Percentiles rank a stretch among this genome's conserved stretches.
These are phyloP conservation scores for Cremastinae sp. DNA, from an alignment of 2,888 invertebrate species.

Conservation along the genomic window DNA sequence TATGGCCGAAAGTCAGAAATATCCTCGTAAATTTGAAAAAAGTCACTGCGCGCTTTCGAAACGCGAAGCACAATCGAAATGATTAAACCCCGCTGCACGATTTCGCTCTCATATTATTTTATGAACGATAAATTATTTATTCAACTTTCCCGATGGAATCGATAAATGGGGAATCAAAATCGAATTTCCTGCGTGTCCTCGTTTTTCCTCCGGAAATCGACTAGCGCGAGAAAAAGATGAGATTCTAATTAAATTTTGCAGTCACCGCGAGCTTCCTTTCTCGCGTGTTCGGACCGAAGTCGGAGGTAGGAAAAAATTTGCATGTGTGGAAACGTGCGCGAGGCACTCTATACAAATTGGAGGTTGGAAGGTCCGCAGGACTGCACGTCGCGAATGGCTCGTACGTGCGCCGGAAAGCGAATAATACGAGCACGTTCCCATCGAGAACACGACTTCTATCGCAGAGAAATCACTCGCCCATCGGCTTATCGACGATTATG, in stretches of 20 bases:
- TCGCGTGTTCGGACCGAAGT: not conserved
- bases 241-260: conserved; percentile 62
- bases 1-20: conserved; percentile 13
- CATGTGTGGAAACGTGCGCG: conserved; percentile 1
- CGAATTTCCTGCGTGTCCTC: conserved; percentile 27
- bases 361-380: conserved; percentile 34
- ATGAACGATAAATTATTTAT: too few species aligned
- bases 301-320: not conserved
- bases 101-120: too few species aligned
- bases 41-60: not conserved
- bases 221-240: conserved; percentile 54
- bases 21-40: conserved; percentile 3
- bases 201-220: conserved; percentile 48
- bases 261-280: conserved; percentile 39
- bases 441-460: conserved; percentile 7
- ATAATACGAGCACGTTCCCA: conserved; percentile 45
- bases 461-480: conserved; percentile 31
- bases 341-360: conserved; percentile 35
- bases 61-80: not conserved
- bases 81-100: conserved; percentile 15
- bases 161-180: conserved; percentile 40
- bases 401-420: conserved; percentile 54
- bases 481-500: conserved; percentile 49
- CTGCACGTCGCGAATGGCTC: conserved; percentile 49
- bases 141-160: not conserved